Conservation (phyloP, 92 coral and sea anemone species). For the Meandrina meandrites region DNA sequence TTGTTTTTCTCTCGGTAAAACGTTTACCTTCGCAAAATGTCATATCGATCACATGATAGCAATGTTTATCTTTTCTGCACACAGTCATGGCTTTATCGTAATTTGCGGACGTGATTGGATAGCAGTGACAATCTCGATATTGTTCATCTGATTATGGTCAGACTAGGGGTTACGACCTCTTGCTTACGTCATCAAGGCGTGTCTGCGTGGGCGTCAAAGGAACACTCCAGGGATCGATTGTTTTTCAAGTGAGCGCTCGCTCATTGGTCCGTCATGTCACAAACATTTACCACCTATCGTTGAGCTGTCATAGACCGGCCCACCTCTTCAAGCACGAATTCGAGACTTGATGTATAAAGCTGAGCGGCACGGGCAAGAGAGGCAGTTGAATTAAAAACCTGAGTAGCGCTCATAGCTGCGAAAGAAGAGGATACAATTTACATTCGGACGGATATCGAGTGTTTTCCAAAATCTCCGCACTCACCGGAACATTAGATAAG, state of each 20-base stretch:
- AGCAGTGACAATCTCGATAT: slow-evolving; percentile 68
- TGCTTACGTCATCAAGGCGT: slow-evolving; percentile 97
- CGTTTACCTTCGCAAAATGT: background rate
- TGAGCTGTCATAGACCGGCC: slow-evolving; percentile 81
- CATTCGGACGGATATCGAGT: slow-evolving; percentile 42
- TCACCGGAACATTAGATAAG: slow-evolving; percentile 34
- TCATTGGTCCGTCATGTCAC: slow-evolving; percentile 79
- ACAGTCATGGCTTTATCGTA: slow-evolving; percentile 54
- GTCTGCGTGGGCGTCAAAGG: slow-evolving; percentile 95
- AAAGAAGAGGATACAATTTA: background rate
- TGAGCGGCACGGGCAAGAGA: slow-evolving; percentile 7
- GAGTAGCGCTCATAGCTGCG: background rate
- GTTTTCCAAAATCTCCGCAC: slow-evolving; percentile 20
- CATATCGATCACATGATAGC: slow-evolving; percentile 31
- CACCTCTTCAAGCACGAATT: slow-evolving; percentile 79
- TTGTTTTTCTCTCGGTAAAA: background rate
- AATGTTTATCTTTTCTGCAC: slow-evolving; percentile 52
- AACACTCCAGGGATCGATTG: slow-evolving; percentile 86
- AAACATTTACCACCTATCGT: slow-evolving; percentile 88
- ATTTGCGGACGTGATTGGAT: slow-evolving; percentile 64
- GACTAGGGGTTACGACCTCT: slow-evolving; percentile 74
- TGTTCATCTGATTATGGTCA: slow-evolving; percentile 65
- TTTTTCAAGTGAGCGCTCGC: slow-evolving; percentile 57
- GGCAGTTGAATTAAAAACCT: slow-evolving; percentile 48
- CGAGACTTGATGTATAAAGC: slow-evolving; percentile 53